These are phyloP conservation scores for Actinemys pallida DNA, from an alignment of 2,113 vertebrate genomes.

Conservation along the genomic window DNA sequence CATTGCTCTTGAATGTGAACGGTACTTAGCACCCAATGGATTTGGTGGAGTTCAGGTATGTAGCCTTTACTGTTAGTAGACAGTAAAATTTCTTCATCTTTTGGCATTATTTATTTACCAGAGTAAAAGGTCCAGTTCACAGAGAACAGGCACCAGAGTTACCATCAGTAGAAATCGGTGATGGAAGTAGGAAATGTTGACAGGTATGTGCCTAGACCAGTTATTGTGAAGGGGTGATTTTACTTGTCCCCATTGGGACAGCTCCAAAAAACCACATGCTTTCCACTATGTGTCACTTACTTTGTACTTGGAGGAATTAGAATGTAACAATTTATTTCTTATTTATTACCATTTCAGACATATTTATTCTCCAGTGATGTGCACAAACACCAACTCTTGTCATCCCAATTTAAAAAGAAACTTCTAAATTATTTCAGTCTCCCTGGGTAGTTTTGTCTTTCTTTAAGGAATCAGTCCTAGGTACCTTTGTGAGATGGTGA, in stretches of 20 bases:
- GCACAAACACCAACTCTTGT: background rate
- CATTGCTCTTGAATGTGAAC: conserved; percentile 89
- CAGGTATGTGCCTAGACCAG: background rate
- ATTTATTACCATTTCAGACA: background rate
- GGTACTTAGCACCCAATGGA: conserved; percentile 87
- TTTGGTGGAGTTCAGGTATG: conserved; percentile 91
- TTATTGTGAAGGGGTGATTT: no score
- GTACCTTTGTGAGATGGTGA: background rate
- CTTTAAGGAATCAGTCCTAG: background rate
- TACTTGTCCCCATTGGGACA: background rate
- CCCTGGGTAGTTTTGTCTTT: rapidly evolving
- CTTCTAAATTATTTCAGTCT: background rate
- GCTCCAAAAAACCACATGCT: background rate
- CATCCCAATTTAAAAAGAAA: background rate
- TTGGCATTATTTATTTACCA: background rate
- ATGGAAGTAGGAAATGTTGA: background rate
- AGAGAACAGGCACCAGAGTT: background rate
- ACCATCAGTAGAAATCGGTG: background rate
- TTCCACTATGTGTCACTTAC: background rate
- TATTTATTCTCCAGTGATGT: background rate
- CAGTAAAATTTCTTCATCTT: background rate
- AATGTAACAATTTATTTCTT: background rate
- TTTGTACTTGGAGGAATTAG: no score
- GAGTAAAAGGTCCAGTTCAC: background rate
- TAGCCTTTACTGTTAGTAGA: background rate